These are phyloP conservation scores for Uloborus diversus DNA, from an alignment of 1,140 invertebrate species.

Conservation along the genomic window DNA sequence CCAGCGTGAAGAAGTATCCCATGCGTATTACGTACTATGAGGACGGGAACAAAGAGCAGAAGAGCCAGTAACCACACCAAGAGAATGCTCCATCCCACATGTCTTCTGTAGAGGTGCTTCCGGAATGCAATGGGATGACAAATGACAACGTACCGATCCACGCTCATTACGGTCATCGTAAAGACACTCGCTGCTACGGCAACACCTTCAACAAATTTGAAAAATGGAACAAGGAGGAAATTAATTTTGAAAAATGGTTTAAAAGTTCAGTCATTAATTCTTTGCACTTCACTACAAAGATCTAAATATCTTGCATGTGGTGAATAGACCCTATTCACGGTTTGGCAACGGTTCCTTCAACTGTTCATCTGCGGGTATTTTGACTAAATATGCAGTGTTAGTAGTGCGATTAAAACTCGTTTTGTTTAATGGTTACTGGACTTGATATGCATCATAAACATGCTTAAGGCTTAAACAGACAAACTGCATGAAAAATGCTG, in stretches of 20 bases:
- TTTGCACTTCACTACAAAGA: neutral
- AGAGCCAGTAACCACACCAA: slow-evolving; percentile 74
- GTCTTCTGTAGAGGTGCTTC: slow-evolving; percentile 74
- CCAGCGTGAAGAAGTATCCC: slow-evolving; percentile 62
- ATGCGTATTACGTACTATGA: slow-evolving; percentile 69
- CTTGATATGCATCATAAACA: too few relatives aligned
- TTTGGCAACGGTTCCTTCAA: too few relatives aligned
- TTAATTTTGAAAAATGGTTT: too few relatives aligned
- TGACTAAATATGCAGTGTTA: too few relatives aligned
- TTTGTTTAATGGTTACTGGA: too few relatives aligned
- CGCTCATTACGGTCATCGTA: slow-evolving; percentile 80
- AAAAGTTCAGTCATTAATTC: slow-evolving; percentile 27
- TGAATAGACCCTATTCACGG: too few relatives aligned
- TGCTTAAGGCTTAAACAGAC: too few relatives aligned
- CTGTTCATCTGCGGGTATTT: too few relatives aligned
- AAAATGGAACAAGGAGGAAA: too few relatives aligned
- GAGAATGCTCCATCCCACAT: slow-evolving; percentile 71
- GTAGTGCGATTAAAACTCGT: too few relatives aligned
- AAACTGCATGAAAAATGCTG: too few relatives aligned
- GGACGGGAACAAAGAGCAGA: slow-evolving; percentile 74
- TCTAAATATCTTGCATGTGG: neutral
- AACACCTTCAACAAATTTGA: too few relatives aligned
- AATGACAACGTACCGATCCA: slow-evolving; percentile 77
- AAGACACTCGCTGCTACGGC: slow-evolving; percentile 79
- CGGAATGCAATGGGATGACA: slow-evolving; percentile 76